Evolutionary conservation across 2,888 invertebrate species (phyloP).

Genomic region (Sarcophaga carnaria): DNA sequence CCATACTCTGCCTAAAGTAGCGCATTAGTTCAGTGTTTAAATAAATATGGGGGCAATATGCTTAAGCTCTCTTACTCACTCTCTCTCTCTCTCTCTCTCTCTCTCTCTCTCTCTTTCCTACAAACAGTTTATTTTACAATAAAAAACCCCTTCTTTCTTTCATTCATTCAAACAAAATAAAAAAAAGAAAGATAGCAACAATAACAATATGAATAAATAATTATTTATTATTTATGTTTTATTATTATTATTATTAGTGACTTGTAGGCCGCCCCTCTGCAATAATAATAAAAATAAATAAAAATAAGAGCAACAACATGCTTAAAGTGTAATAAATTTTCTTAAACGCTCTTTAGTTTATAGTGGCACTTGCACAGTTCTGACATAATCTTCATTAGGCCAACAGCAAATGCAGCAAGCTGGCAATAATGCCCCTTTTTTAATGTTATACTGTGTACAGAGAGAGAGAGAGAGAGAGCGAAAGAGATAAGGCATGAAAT

Average conservation of each 20-base stretch:
- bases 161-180: constrained; percentile 20
- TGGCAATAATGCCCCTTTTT: constrained; percentile 1
- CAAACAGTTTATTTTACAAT: too few relatives aligned
- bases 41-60: too few relatives aligned
- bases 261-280: background rate
- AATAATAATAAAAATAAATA: constrained; percentile 72
- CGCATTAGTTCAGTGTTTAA: too few relatives aligned
- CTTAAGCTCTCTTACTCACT: background rate
- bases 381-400: constrained; percentile 79
- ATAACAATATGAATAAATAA: constrained; percentile 72
- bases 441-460: background rate
- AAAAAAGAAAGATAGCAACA: background rate
- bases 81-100: background rate
- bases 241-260: background rate
- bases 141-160: too few relatives aligned
- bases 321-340: constrained; percentile 77
- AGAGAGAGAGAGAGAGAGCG: background rate
- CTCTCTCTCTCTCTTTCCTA: background rate
- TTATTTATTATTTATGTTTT: constrained; percentile 61
- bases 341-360: constrained; percentile 76
- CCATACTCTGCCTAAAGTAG: too few relatives aligned
- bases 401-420: constrained; percentile 73
- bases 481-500: too few relatives aligned
- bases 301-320: constrained; percentile 69
- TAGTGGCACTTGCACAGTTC: constrained; percentile 79